These are phyloP conservation scores for Spea hammondii DNA, from an alignment of 2,797 vertebrate species.

Conservation along the genomic window DNA sequence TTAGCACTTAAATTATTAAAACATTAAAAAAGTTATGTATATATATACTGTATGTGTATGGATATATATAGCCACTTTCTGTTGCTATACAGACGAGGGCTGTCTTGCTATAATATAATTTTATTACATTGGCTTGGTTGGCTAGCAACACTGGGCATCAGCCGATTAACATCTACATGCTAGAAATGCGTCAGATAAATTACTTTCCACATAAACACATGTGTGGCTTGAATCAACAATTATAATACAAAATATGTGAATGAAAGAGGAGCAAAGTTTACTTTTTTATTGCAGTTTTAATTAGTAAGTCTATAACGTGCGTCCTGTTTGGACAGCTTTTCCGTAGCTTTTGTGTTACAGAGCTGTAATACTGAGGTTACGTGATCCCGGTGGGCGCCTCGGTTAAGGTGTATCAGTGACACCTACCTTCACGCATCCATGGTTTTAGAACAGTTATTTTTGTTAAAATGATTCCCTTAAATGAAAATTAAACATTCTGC, in stretches of 20 bases:
- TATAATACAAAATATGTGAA: slow-evolving; percentile 7
- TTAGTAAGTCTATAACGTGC: background rate
- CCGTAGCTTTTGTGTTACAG: background rate
- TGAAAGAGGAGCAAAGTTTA: background rate
- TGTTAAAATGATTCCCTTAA: too few species aligned
- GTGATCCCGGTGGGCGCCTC: too few species aligned
- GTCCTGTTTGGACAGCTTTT: background rate
- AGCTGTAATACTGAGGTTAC: background rate
- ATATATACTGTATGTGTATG: too few species aligned
- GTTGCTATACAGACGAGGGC: slow-evolving; percentile 23
- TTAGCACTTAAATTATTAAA: too few species aligned
- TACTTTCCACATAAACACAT: slow-evolving; percentile 35
- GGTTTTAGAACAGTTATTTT: too few species aligned
- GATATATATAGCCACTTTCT: slow-evolving; percentile 15
- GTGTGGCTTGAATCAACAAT: slow-evolving; percentile 41
- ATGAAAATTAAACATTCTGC: too few species aligned
- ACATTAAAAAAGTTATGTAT: too few species aligned
- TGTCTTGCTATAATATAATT: slow-evolving; percentile 22
- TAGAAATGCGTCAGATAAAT: slow-evolving; percentile 27
- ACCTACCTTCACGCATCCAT: too few species aligned
- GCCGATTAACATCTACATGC: slow-evolving; percentile 31
- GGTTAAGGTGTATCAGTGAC: too few species aligned
- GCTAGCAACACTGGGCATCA: slow-evolving; percentile 43
- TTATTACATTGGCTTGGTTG: slow-evolving; percentile 44
- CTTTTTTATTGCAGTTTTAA: slow-evolving; percentile 8